Evolutionary conservation across 2,797 vertebrate genomes (phyloP), one percentile per base, ranked within the genome.

Genomic region (Epinephelus malabaricus): DNA sequence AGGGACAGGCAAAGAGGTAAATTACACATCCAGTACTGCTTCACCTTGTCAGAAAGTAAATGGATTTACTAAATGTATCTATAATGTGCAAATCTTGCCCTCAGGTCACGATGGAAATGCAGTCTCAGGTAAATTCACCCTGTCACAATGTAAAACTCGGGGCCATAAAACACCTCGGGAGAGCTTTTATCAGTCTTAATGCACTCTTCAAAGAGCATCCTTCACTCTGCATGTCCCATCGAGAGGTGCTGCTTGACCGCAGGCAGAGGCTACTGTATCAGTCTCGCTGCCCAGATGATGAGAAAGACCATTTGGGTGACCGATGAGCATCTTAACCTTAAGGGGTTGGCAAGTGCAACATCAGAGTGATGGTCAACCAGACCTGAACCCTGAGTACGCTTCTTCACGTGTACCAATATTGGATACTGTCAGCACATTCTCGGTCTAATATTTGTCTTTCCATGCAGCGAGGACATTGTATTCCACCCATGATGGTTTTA

Each of bases 261-360:
- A 65, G 92, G 85, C 88, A 73, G 84, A 77, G 69, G 87, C 88
- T 83, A 87, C 91, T 83, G 85, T 90, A 89, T 93, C 84, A 50
- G 89, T 90, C 82, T 83, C 71, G 70, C 85, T 85, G 83, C 83
- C 78, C 84, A 60, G 75, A 79, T 90, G 84, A 92, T 80, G 86
- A 90, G 83, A 73, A 19, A 77, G 81, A 63, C 86, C 85, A 89
- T 92, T 89, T 82, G 81, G 43, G 65, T 92, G 91, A 94, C 88
- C 85, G 79, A 93, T 92, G 90, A 86, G 75, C 83, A 69, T 90
- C 87, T 89, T 91, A 85, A 94, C 89, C 91, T 85, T 88, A 83
- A 51, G 53, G 83, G 86, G 87, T 90, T 89, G 89, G 53, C 4
- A 77, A 76, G 66, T 68, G 70, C 71, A 77, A 23, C 80, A 71